Base-by-base conservation (phyloP, 2,888 invertebrate genomes). In the Aphodius granarius region DNA sequence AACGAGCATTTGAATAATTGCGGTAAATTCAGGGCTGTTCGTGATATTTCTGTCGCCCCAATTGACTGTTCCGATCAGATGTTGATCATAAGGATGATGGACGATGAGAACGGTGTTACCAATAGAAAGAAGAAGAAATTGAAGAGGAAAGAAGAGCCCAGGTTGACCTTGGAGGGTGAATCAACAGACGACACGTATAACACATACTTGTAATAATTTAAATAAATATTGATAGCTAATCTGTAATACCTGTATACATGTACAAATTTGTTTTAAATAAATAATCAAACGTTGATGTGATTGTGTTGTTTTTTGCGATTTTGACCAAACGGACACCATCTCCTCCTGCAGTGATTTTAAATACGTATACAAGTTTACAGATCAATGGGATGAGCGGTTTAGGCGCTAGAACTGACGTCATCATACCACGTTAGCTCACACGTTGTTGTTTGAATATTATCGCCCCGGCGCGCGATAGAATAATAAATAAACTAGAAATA, bases 1-100 rank as follows among this genome's bases (percentile, higher is more conserved):
- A 99, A 99, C 89, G 99, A 99, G 86, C 99, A 99, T 87, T 89
- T 99, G 64, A 99, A 99, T 89, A 99, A 99, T 89, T 99, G 99
- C 89, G 99, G 99, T 86, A 95, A 96, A 89, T 99, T 99, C 90
- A 91, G 99, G 83, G 99, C 99, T 6, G 99, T 99, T 0, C 89
- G 99, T 4, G 99, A 99, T 88, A 99, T 99, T 79, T 97, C 96
- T 0, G 96, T 98, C 71, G 97, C 97, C 66, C 97, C 97, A 0
- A 91, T 97, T 71, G 95, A 97, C 87, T 95, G 97, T 65, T 96
- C 96, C 5, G 97, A 98, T 89, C 97, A 97, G 87, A 93, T 93
- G 2, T 90, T 94, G 80, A 96, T 97, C 79, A 88, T 97, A 16
- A 91, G 95, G 71, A 97, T 98, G 96, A 98, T 98, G 98, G 98